Percentiles rank a stretch among this genome's conserved stretches.
phyloP scores from a whole-genome alignment of 2,797 vertebrate genomes.

The Echiichthys vipera region DNA sequence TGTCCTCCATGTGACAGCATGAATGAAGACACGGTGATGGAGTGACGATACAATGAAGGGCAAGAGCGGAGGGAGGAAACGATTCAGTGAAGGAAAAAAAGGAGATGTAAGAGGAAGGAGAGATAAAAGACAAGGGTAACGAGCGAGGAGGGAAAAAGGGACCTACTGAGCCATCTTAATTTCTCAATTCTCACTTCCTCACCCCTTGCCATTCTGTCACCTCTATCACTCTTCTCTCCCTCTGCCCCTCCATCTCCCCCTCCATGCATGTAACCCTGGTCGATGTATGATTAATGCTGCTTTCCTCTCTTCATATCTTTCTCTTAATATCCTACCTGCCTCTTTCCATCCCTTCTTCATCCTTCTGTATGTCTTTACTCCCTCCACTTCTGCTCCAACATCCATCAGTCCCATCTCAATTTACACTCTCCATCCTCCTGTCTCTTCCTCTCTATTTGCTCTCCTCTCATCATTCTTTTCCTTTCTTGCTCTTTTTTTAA shows the following conservation, averaged over 20 bases:
- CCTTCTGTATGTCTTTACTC: constrained; percentile 1
- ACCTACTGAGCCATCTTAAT: constrained; percentile 18
- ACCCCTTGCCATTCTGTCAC: constrained; percentile 12
- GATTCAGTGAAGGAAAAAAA: background rate
- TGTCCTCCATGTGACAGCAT: background rate
- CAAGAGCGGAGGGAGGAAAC: too few species aligned
- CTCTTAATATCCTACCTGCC: background rate
- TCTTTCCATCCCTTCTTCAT: background rate
- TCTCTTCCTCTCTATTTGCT: background rate
- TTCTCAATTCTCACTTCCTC: constrained; percentile 26
- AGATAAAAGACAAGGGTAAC: constrained; percentile 20
- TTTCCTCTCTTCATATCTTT: background rate
- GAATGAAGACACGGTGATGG: background rate
- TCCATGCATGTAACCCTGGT: constrained; percentile 11
- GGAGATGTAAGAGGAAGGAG: constrained; percentile 1
- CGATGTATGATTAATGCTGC: constrained; percentile 41
- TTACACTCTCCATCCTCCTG: background rate
- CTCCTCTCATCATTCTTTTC: background rate
- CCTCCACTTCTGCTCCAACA: background rate
- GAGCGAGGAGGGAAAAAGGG: constrained; percentile 15
- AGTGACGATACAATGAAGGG: background rate
- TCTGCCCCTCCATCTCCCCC: background rate
- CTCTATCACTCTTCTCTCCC: constrained; percentile 16
- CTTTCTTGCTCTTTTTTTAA: background rate
- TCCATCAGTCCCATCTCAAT: constrained; percentile 5